Evolutionary conservation across 1,140 invertebrate genomes (phyloP).

Genomic region (Venustaconcha ellipsiformis): DNA sequence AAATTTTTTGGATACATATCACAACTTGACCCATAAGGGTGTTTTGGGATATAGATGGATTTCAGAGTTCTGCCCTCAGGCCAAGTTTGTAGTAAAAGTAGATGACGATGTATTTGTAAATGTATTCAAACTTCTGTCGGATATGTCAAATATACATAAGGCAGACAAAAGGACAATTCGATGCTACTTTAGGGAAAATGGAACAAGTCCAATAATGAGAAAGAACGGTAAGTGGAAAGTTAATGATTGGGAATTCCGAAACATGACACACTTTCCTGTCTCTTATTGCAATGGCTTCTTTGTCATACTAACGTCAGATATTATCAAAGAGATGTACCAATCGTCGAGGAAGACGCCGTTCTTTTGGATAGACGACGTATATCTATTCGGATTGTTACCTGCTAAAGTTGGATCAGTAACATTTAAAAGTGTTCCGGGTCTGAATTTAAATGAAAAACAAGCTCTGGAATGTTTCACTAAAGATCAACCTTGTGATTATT

Average conservation of each 20-base stretch:
- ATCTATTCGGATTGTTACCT: slow-evolving; percentile 61
- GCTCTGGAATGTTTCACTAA: slow-evolving; percentile 34
- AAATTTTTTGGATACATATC: slow-evolving; percentile 52
- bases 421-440: slow-evolving; percentile 25
- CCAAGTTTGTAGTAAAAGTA: slow-evolving; percentile 84
- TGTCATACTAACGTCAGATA: slow-evolving; percentile 63
- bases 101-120: slow-evolving; percentile 89
- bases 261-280: slow-evolving; percentile 39
- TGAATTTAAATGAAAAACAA: slow-evolving; percentile 31
- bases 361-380: slow-evolving; percentile 67
- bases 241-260: slow-evolving; percentile 51
- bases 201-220: slow-evolving; percentile 39
- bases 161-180: slow-evolving; percentile 23
- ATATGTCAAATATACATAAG: slow-evolving; percentile 38
- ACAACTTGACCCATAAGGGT: slow-evolving; percentile 71
- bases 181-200: slow-evolving; percentile 35
- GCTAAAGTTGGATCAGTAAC: slow-evolving; percentile 24
- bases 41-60: slow-evolving; percentile 88
- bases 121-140: slow-evolving; percentile 51
- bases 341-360: slow-evolving; percentile 49
- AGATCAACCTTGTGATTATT: slow-evolving; percentile 5
- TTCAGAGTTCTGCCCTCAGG: slow-evolving; percentile 74
- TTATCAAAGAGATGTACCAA: slow-evolving; percentile 61
- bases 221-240: slow-evolving; percentile 68
- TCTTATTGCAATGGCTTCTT: slow-evolving; percentile 69